These are phyloP conservation scores for Peribatodes rhomboidaria DNA, from an alignment of 2,888 invertebrate species.

Conservation along the genomic window DNA sequence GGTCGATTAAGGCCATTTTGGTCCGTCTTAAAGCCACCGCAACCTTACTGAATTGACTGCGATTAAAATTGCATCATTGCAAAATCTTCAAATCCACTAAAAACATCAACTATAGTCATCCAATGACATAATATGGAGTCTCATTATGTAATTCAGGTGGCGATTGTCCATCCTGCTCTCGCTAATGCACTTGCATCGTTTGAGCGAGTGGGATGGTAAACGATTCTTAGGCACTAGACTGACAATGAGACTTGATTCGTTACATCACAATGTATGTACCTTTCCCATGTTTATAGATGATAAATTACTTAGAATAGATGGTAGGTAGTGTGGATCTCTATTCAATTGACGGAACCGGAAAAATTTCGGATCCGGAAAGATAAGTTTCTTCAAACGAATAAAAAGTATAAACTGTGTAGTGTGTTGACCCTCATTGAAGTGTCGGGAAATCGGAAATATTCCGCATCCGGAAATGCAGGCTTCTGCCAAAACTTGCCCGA, in stretches of 20 bases:
- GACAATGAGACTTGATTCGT: too few relatives aligned
- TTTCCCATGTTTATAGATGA: conserved; percentile 22
- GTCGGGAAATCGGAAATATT: too few relatives aligned
- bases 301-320: conserved; percentile 7
- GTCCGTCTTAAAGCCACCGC: background rate
- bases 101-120: background rate
- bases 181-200: too few relatives aligned
- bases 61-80: background rate
- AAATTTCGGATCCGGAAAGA: background rate
- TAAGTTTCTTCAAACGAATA: too few relatives aligned
- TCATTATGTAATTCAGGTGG: too few relatives aligned
- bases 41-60: background rate
- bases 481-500: too few relatives aligned
- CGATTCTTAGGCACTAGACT: too few relatives aligned
- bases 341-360: background rate
- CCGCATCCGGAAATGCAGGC: too few relatives aligned
- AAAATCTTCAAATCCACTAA: background rate
- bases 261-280: conserved; percentile 23
- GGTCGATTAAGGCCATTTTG: background rate
- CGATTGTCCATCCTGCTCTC: too few relatives aligned
- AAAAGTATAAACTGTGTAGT: too few relatives aligned
- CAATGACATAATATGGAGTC: conserved; percentile 12
- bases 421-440: too few relatives aligned
- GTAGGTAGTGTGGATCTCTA: background rate
- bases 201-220: too few relatives aligned